These are phyloP conservation scores for Microplitis demolitor DNA, from an alignment of 1,140 invertebrate species.

Conservation along the genomic window DNA sequence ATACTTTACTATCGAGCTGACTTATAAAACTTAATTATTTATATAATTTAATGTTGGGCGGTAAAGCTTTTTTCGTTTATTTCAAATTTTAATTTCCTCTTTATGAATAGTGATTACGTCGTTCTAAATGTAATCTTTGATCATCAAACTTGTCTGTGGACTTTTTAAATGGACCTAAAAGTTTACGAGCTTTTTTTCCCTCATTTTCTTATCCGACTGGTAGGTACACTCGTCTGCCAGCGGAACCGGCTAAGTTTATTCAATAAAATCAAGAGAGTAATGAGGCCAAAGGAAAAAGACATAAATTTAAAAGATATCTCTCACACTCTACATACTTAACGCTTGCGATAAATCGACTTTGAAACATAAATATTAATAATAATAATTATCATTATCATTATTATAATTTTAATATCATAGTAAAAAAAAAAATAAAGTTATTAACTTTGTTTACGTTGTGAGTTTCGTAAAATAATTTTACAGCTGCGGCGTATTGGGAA, in stretches of 20 bases:
- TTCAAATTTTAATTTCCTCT: neutral
- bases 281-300: neutral
- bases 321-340: neutral
- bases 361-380: neutral
- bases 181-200: neutral
- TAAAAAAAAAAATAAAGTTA: neutral
- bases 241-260: neutral
- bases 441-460: neutral
- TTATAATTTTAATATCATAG: neutral
- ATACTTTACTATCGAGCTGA: too few relatives aligned
- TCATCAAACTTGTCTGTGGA: neutral
- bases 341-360: neutral
- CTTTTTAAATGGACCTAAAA: neutral
- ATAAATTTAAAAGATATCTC: neutral
- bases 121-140: neutral
- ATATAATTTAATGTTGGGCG: too few relatives aligned
- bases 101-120: neutral
- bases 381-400: neutral
- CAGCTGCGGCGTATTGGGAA: neutral
- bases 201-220: neutral
- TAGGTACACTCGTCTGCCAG: too few relatives aligned
- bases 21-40: too few relatives aligned
- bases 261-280: neutral
- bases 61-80: neutral
- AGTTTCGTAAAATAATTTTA: slow-evolving; percentile 7